A percentile compares a stretch with the other conserved stretches of the same genome.
Evolutionary conservation across 2,888 invertebrate genomes (phyloP).

Genomic region (Ormyrus nitidulus): DNA sequence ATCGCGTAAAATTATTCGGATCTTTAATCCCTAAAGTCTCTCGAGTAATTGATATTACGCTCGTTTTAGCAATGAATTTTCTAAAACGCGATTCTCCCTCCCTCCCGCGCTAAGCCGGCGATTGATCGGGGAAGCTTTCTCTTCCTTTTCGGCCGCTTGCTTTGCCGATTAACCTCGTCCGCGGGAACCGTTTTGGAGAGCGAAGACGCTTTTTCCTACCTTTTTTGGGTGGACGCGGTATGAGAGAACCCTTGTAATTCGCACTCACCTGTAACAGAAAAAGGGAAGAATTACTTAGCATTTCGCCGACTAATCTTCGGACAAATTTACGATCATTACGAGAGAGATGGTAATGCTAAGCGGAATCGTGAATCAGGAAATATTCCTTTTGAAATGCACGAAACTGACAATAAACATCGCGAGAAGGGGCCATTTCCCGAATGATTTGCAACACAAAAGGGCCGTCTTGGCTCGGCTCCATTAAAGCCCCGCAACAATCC

Average conservation of each 20-base stretch:
- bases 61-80: slow-evolving; percentile 47
- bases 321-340: not conserved
- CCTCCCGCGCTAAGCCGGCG: not conserved
- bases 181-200: not conserved
- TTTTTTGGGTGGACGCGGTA: too few relatives aligned
- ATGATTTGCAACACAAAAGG: slow-evolving; percentile 40
- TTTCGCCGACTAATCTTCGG: not conserved
- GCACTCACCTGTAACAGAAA: slow-evolving; percentile 31
- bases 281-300: not conserved
- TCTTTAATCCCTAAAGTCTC: slow-evolving; percentile 47
- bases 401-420: slow-evolving; percentile 24
- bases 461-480: slow-evolving; percentile 13
- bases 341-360: not conserved
- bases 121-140: slow-evolving; percentile 16
- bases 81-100: slow-evolving; percentile 10
- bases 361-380: slow-evolving; percentile 3
- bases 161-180: not conserved
- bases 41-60: slow-evolving; percentile 46
- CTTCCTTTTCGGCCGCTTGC: not conserved
- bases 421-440: slow-evolving; percentile 28
- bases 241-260: not conserved
- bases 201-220: not conserved
- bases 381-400: slow-evolving; percentile 37
- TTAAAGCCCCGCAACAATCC: slow-evolving; percentile 18
- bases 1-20: slow-evolving; percentile 49